A percentile compares a stretch with the other conserved stretches of the same genome.
Conservation (phyloP, 1,140 invertebrate genomes). For the Heliconius himera region DNA sequence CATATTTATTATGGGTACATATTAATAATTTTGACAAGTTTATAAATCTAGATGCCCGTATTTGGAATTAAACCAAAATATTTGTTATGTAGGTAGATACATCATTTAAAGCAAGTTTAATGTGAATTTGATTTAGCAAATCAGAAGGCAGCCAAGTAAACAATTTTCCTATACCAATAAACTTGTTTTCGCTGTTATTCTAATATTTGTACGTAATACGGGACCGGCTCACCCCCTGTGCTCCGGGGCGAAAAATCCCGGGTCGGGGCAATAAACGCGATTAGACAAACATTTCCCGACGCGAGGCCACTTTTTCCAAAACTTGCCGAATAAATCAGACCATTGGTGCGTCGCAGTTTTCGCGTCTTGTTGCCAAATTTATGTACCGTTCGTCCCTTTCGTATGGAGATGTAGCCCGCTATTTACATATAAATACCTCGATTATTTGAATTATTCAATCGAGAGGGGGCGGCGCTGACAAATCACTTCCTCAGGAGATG, state of each 20-base stretch:
- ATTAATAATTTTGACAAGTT: background rate
- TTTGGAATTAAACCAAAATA: background rate
- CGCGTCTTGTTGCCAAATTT: conserved; percentile 80
- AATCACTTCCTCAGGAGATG: conserved; percentile 81
- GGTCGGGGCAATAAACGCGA: conserved; percentile 72
- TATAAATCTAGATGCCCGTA: background rate
- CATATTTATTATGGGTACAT: background rate
- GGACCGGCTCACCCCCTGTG: conserved; percentile 50
- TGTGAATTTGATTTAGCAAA: conserved; percentile 10
- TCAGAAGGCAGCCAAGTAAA: conserved; percentile 20
- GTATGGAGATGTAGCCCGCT: conserved; percentile 79
- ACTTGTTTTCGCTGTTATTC: conserved; percentile 44
- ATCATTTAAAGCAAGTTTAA: background rate
- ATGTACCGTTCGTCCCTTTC: conserved; percentile 81
- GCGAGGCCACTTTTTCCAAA: conserved; percentile 76
- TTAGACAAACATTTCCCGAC: conserved; percentile 80
- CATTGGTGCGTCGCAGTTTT: conserved; percentile 77
- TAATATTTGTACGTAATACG: conserved; percentile 41
- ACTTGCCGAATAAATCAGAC: conserved; percentile 80
- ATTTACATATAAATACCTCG: conserved; percentile 82
- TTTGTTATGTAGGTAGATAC: background rate
- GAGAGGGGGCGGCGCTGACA: conserved; percentile 81
- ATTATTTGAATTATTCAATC: conserved; percentile 82
- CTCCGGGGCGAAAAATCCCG: conserved; percentile 64
- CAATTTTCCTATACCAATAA: conserved; percentile 42